Conservation (phyloP, 2,113 vertebrate genomes). For the Eolophus roseicapilla region DNA sequence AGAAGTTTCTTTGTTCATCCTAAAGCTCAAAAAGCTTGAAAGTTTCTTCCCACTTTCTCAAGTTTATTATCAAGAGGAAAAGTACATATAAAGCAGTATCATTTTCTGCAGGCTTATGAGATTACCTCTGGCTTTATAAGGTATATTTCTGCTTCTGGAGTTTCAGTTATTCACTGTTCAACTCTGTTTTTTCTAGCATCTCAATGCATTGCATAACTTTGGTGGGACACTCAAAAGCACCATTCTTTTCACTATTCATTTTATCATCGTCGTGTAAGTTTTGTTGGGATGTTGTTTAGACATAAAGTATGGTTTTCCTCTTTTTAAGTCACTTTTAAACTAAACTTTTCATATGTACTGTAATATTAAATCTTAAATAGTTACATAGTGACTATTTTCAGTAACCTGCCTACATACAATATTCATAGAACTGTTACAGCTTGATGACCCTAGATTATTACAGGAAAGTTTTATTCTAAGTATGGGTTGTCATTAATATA, state of each 20-base stretch:
- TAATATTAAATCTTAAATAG: background rate
- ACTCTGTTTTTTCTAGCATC: background rate
- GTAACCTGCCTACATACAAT: background rate
- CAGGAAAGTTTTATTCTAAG: background rate
- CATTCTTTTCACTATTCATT: background rate
- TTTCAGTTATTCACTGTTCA: background rate
- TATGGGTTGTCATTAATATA: background rate
- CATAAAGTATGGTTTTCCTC: background rate
- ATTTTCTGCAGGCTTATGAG: background rate
- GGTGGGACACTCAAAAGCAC: background rate
- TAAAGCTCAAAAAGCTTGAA: background rate
- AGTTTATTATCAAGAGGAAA: background rate
- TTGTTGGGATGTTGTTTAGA: background rate
- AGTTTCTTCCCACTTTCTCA: background rate
- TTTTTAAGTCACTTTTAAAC: background rate
- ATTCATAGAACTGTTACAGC: background rate
- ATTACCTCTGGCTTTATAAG: background rate
- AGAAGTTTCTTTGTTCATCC: background rate
- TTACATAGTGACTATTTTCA: background rate
- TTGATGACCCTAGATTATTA: background rate
- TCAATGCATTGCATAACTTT: background rate
- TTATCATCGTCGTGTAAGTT: background rate
- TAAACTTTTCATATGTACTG: rapidly evolving
- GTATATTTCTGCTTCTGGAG: background rate
- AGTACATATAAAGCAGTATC: background rate